Base-by-base conservation (phyloP, 2,888 invertebrate genomes). In the Sthenelais limicola region DNA sequence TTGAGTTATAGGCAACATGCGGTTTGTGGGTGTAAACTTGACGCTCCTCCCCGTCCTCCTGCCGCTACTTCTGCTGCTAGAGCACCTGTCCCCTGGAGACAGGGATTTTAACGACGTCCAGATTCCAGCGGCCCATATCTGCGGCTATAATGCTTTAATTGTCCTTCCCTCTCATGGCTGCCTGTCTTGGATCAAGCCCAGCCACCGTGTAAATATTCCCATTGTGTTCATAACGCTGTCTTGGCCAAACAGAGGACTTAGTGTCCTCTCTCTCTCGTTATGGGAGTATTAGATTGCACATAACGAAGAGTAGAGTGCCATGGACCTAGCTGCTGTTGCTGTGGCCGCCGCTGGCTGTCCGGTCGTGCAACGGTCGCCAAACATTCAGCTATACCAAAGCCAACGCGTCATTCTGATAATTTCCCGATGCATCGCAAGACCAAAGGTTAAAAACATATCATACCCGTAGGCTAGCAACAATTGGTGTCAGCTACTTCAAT, bases 401-500 rank as follows among this genome's bases (percentile, higher is more conserved):
- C 62, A 4, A 26, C 1, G 38, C 62, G 62, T 62, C 62, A 62
- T 62, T 62, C 26, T 62, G 62, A 62, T 62, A 62, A 62, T 62
- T 35, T 5, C 62, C 15, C 26, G 62, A 62, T 62, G 62, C 62
- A 38, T 38, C 62, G 38, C 26, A 35, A 15, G 62, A 38, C 62
- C 62, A 62, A 62, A 62, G 38, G 62, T 62, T 62, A 62, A 62
- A 62, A 62, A 62, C 62, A 38, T 62, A 62, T 62, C 62, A 62
- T 62, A 62, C 62, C 62, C 43, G 35, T 35, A 38, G 62, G 62
- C 62, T 35, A 62, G 38, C 62, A 35, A 24, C 38, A 62, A 62
- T 62, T 62, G 62, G 62, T 62, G 62, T 38, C 62, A 62, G 62
- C 62, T 62, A 62, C 62, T 62, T 62, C 62, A 38, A 38, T 62